Base-by-base conservation (phyloP, 2,113 vertebrate species). In the Alectura lathami region DNA sequence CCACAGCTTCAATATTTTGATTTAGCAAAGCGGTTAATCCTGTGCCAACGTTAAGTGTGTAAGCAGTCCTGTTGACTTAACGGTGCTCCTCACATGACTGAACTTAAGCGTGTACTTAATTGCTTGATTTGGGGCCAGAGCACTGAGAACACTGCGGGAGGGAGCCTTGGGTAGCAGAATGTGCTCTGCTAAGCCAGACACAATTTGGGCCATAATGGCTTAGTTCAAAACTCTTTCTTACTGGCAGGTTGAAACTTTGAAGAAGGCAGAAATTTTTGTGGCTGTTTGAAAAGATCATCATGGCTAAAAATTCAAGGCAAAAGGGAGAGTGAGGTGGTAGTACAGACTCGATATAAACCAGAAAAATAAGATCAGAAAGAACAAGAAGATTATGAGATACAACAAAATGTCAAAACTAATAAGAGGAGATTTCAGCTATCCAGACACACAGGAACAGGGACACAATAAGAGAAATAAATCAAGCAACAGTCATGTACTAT, bases 381-480 rank as follows among this genome's bases (percentile, higher is more conserved):
- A 94, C 85, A 84, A 66, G 75, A 91, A 96, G 77, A 94, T 89
- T 63, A 91, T 84, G 56, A 96, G 85, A 93, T 79, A 96, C 4
- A 92, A 80, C 90, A 88, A 93, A 96, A 89, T 91, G 79, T 88
- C 66, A 96, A 92, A 74, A 91, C 67, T 97, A 94, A 72, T 92
- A 96, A 76, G 54, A 96, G 78, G 26, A 76, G 32, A 96, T 95
- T 96, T 95, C 90, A 93, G 83, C 91, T 88, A 88, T 30, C 82
- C 90, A 94, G 93, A 93, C 90, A 84, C 69, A 89, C 26, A 94
- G 88, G 95, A 95, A 85, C 63, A 82, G 74, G 85, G 75, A 73
- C 29, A 76, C 77, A 95, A 88, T 89, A 86, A 93, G 59, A 67
- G 72, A 91, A 79, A 77, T 86, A 69, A 87, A 96, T 89, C 79